Percentiles rank a stretch among this genome's conserved stretches.
Evolutionary conservation across 1,140 invertebrate species (phyloP).

Genomic region (Andricus grossulariae): DNA sequence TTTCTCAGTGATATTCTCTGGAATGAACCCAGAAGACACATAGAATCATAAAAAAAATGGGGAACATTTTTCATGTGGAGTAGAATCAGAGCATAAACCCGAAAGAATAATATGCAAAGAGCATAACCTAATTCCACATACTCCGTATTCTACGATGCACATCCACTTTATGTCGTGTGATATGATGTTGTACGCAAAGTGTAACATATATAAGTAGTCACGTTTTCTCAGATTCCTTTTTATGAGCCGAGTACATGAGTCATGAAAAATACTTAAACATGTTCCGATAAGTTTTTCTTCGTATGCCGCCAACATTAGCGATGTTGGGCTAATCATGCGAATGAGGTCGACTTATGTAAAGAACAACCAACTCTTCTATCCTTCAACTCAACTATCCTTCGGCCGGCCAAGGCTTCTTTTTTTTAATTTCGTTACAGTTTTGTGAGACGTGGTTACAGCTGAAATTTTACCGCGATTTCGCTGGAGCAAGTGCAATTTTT

Average conservation of each 20-base stretch:
- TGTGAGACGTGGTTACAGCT: too few relatives aligned
- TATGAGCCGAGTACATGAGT: background rate
- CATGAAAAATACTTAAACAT: background rate
- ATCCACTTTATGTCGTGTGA: background rate
- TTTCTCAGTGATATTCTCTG: too few relatives aligned
- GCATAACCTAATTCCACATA: background rate
- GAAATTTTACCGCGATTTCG: too few relatives aligned
- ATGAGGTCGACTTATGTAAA: slow-evolving; percentile 37
- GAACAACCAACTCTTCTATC: background rate
- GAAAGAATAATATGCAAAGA: slow-evolving; percentile 3
- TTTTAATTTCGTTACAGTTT: too few relatives aligned
- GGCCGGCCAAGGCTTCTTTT: too few relatives aligned
- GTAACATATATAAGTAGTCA: background rate
- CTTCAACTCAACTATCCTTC: too few relatives aligned
- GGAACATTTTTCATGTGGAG: background rate
- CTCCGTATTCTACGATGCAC: too few relatives aligned
- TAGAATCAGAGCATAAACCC: background rate
- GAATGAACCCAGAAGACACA: background rate
- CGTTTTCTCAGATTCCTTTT: background rate
- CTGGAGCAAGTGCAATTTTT: too few relatives aligned
- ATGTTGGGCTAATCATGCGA: slow-evolving; percentile 46
- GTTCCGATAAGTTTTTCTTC: slow-evolving; percentile 1
- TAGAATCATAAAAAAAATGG: background rate
- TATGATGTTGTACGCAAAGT: background rate
- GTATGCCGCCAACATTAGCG: slow-evolving; percentile 33